Evolutionary conservation across 2,797 vertebrate genomes (phyloP).

Genomic region (Falco novaeseelandiae): DNA sequence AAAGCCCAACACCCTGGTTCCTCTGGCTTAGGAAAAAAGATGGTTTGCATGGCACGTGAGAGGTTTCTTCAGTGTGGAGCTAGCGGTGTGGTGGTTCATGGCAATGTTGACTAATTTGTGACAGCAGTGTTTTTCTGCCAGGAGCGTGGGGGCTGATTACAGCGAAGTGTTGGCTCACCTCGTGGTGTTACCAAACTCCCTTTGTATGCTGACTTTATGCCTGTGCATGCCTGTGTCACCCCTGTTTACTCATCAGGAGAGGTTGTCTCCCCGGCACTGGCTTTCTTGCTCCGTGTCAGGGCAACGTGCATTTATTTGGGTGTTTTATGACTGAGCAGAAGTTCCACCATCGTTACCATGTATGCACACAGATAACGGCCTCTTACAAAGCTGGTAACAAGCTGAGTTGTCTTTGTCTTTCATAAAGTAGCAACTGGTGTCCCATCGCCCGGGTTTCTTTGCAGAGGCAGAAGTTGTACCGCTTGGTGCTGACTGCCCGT

Average conservation of each 20-base stretch:
- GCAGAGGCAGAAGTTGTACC: neutral
- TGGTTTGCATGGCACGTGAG: neutral
- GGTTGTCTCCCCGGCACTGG: neutral
- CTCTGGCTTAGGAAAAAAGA: neutral
- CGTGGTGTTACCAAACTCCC: neutral
- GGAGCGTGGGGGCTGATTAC: fast-evolving
- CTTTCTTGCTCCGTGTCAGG: neutral
- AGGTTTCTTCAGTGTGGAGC: neutral
- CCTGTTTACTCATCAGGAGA: neutral
- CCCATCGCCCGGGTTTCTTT: neutral
- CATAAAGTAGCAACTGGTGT: neutral
- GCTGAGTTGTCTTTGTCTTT: neutral
- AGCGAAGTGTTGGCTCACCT: neutral
- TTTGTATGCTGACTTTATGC: fast-evolving
- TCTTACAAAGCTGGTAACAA: neutral
- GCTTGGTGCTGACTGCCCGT: neutral
- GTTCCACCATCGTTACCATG: fast-evolving
- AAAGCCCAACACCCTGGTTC: neutral
- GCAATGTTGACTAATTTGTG: neutral
- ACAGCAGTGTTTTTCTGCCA: neutral
- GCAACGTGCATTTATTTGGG: fast-evolving
- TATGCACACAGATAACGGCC: neutral
- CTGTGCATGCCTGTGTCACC: fast-evolving
- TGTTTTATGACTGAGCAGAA: neutral
- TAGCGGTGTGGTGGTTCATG: neutral